Evolutionary conservation across 2,113 vertebrate genomes (phyloP), one percentile per base, ranked within the genome.

Genomic region (Platycercus adscitus): DNA sequence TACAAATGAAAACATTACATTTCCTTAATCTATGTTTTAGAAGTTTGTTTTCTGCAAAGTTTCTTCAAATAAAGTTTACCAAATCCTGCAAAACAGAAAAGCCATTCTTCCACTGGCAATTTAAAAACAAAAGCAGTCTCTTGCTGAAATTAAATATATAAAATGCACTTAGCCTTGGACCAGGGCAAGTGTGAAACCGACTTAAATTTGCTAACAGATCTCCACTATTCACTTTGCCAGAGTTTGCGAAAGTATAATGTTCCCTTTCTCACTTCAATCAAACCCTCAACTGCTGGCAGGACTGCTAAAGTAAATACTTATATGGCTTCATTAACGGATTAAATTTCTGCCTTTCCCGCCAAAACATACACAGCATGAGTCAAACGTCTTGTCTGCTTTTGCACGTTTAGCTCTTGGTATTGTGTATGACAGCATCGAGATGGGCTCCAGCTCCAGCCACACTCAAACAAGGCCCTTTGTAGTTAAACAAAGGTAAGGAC

Each of bases 231-330:
- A 49, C 66, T 95, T 69, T 68, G 87, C 94, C 95, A 97, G 88
- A 93, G 85, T 79, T 65, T 68, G 77, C 15, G 91, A 95, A 93
- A 94, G 82, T 77, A 87, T 91, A 96, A 88, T 64, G 91, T 86
- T 95, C 90, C 73, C 92, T 85, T 95, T 93, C 94, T 94, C 89
- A 86, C 89, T 96, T 97, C 90, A 76, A 93, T 97, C 96, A 97
- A 96, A 76, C 80, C 84, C 78, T 76, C 87, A 88, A 87, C 75
- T 96, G 72, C 91, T 97, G 97, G 97, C 97, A 97, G 80, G 41
- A 33, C 66, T 68, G 78, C 88, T 97, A 97, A 96, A 97, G 83
- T 82, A 98, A 98, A 98, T 94, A 97, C 91, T 97, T 97, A 81
- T 37, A 96, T 17, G 37, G 94, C 81, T 97, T 97, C 87, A 95